Conservation (phyloP, 2,888 invertebrate genomes). For the Nudaria mundana region DNA sequence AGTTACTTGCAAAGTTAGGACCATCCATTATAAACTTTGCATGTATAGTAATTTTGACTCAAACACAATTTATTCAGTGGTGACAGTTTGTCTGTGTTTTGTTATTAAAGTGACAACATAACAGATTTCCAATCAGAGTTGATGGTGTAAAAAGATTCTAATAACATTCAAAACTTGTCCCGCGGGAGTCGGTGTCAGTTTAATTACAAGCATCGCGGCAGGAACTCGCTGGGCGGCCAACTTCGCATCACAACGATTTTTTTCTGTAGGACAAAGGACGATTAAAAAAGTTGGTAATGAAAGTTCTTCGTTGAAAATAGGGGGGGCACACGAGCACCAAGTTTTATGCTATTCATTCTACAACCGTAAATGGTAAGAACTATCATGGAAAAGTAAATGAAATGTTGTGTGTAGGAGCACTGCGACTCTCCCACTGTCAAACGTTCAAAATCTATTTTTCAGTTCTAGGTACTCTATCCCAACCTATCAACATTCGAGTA, state of each 20-base stretch:
- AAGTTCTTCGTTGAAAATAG: conserved; percentile 64
- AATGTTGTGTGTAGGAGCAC: no score
- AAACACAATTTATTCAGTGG: no score
- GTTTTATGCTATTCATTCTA: conserved; percentile 25
- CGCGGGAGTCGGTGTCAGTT: conserved; percentile 72
- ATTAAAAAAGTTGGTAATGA: conserved; percentile 80
- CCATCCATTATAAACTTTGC: background rate
- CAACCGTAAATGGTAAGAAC: background rate
- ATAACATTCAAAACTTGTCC: conserved; percentile 80
- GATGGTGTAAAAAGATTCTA: conserved; percentile 76
- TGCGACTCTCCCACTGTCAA: no score
- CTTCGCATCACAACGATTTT: conserved; percentile 66
- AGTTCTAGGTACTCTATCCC: no score
- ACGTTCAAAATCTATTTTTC: no score
- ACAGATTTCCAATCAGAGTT: conserved; percentile 73
- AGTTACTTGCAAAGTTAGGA: no score
- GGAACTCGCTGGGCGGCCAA: conserved; percentile 45
- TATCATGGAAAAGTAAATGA: no score
- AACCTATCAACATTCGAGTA: no score
- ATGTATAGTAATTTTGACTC: no score
- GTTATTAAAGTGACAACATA: conserved; percentile 41
- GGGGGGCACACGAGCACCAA: conserved; percentile 53
- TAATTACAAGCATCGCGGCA: conserved; percentile 66
- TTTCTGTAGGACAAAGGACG: conserved; percentile 74
- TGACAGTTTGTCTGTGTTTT: conserved; percentile 39